These are phyloP conservation scores for Heliconius charithonia DNA, from an alignment of 2,888 invertebrate species.

Conservation along the genomic window DNA sequence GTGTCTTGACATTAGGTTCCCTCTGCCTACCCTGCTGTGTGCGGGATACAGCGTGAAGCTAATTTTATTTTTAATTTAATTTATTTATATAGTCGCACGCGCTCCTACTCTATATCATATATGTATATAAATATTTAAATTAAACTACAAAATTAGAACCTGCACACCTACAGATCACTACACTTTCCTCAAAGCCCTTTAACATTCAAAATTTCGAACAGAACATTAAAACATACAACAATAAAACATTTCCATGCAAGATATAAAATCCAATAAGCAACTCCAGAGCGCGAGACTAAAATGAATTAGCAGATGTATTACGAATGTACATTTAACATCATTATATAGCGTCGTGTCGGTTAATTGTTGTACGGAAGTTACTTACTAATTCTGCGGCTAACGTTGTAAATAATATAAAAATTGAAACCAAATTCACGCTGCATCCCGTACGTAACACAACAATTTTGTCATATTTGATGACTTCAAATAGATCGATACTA, in stretches of 20 bases:
- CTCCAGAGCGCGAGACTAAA: not conserved
- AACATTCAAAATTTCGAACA: not conserved
- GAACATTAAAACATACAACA: not conserved
- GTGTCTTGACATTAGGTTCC: too few relatives aligned
- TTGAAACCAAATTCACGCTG: too few relatives aligned
- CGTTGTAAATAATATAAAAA: not conserved
- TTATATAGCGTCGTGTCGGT: not conserved
- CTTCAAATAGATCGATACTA: too few relatives aligned
- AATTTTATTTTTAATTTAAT: too few relatives aligned
- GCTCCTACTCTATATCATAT: not conserved
- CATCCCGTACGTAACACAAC: too few relatives aligned
- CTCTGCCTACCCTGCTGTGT: too few relatives aligned
- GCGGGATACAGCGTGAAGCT: too few relatives aligned
- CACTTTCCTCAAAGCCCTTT: not conserved
- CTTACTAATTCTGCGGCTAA: not conserved
- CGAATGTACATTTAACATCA: conserved; percentile 6
- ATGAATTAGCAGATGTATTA: conserved; percentile 12
- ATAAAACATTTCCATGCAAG: conserved; percentile 7
- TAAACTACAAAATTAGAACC: too few relatives aligned
- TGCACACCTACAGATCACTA: fast-evolving
- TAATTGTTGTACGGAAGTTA: not conserved
- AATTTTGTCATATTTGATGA: too few relatives aligned
- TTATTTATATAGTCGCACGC: not conserved
- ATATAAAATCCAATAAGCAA: conserved; percentile 10
- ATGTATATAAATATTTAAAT: not conserved